Percentiles rank a stretch among this genome's conserved stretches.
Conservation (phyloP, 2,888 invertebrate species). For the Belgica antarctica region DNA sequence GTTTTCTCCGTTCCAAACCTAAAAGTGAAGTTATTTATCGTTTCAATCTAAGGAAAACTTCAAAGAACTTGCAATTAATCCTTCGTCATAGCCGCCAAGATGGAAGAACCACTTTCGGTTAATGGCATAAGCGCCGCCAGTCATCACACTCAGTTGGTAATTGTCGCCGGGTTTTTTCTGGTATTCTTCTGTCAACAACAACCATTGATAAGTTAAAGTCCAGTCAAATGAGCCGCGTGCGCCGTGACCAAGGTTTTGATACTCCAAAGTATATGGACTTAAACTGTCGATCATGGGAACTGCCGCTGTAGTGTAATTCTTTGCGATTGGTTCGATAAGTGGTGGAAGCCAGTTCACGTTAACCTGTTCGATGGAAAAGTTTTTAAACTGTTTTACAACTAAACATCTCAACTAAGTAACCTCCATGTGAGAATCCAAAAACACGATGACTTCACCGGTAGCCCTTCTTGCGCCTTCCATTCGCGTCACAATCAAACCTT, state of each 20-base stretch:
- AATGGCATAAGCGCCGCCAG: conserved; percentile 59
- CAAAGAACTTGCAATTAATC: too few relatives aligned
- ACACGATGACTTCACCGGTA: conserved; percentile 80
- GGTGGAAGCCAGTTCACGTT: conserved; percentile 65
- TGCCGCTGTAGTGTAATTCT: conserved; percentile 32
- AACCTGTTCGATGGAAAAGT: too few relatives aligned
- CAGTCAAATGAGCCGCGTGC: conserved; percentile 20
- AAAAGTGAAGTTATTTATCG: too few relatives aligned
- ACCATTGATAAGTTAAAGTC: conserved; percentile 25
- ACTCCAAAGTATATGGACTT: conserved; percentile 17
- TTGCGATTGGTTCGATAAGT: conserved; percentile 50
- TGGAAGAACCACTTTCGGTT: conserved; percentile 25
- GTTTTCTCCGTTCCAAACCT: conserved; percentile 16
- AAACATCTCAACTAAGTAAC: too few relatives aligned
- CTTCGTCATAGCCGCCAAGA: conserved; percentile 22
- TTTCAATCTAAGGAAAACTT: too few relatives aligned
- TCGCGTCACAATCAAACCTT: conserved; percentile 85
- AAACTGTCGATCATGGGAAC: conserved; percentile 33
- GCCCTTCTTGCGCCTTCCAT: conserved; percentile 82
- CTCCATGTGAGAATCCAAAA: conserved; percentile 93
- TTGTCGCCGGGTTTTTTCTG: conserved; percentile 49
- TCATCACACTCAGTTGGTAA: conserved; percentile 87
- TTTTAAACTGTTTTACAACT: too few relatives aligned
- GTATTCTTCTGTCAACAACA: neutral
- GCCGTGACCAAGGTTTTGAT: neutral